Percentiles rank a stretch among this genome's conserved stretches.
phyloP scores from a whole-genome alignment of 2,888 invertebrate genomes.

The Calliphora vomitoria region DNA sequence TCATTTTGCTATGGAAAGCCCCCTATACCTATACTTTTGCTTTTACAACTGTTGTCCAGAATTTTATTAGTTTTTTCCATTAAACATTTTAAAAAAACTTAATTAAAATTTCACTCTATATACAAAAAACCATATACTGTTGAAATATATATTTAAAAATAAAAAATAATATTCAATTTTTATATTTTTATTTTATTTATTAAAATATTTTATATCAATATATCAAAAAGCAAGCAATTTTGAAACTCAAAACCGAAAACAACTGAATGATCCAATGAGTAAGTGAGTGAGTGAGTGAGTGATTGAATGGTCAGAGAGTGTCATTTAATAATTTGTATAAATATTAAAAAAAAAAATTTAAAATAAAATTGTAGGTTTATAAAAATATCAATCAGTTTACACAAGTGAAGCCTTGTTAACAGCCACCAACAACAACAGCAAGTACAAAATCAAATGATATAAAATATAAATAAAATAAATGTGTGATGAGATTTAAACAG shows the following conservation, averaged over 20 bases:
- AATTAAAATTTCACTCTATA: conserved; percentile 27
- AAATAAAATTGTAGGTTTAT: conserved; percentile 6
- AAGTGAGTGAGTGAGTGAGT: conserved; percentile 1
- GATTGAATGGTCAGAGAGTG: not conserved
- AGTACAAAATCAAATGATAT: conserved; percentile 19
- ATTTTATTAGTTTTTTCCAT: conserved; percentile 31
- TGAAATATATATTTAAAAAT: not conserved
- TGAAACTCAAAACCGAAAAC: conserved; percentile 5
- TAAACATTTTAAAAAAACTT: conserved; percentile 24
- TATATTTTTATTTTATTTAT: not conserved
- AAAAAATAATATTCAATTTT: not conserved
- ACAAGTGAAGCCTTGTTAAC: conserved; percentile 32
- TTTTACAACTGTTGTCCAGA: not conserved
- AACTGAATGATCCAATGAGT: not conserved
- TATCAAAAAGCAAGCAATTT: not conserved
- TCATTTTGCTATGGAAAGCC: not conserved
- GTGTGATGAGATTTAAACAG: conserved; percentile 21
- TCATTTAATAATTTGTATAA: conserved; percentile 51
- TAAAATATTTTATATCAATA: not conserved
- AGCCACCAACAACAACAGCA: not conserved
- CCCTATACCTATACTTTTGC: not conserved
- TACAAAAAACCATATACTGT: not conserved
- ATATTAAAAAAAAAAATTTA: conserved; percentile 32
- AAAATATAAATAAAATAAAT: conserved; percentile 9
- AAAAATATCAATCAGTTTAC: conserved; percentile 46